phyloP scores from a whole-genome alignment of 2,113 vertebrate species.

The Pongo pygmaeus region DNA sequence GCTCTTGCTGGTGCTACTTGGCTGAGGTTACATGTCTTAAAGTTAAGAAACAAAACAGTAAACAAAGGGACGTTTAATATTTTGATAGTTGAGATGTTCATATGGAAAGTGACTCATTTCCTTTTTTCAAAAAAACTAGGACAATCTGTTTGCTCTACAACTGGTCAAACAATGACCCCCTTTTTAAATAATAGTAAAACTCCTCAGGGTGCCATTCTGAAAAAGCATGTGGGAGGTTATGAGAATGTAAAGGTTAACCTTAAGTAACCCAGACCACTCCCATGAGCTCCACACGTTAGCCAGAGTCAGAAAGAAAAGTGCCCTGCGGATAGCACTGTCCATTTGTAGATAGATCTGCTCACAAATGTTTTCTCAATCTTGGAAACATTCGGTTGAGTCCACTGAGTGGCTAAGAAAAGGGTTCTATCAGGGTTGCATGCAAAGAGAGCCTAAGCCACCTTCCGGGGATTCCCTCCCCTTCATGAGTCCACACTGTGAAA shows the following conservation, averaged over 20 bases:
- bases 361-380: no score
- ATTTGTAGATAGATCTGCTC: background rate
- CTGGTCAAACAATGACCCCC: background rate
- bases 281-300: no score
- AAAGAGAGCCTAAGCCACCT: background rate
- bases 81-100: background rate
- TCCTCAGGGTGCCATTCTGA: background rate
- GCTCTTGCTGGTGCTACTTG: fast-evolving
- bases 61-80: background rate
- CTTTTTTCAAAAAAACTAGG: background rate
- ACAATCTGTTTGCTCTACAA: background rate
- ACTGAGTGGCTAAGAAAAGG: background rate
- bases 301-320: background rate
- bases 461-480: background rate
- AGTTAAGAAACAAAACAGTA: background rate
- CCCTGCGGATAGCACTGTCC: fast-evolving
- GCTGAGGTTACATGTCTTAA: background rate
- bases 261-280: background rate
- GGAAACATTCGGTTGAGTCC: background rate
- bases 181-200: background rate
- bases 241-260: no score
- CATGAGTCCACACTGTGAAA: background rate
- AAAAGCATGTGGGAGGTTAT: background rate
- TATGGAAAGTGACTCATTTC: background rate
- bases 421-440: background rate